phyloP scores from a whole-genome alignment of 30 jellyfish, hydroid and myxozoan species.

The Nemopilema nomurai region DNA sequence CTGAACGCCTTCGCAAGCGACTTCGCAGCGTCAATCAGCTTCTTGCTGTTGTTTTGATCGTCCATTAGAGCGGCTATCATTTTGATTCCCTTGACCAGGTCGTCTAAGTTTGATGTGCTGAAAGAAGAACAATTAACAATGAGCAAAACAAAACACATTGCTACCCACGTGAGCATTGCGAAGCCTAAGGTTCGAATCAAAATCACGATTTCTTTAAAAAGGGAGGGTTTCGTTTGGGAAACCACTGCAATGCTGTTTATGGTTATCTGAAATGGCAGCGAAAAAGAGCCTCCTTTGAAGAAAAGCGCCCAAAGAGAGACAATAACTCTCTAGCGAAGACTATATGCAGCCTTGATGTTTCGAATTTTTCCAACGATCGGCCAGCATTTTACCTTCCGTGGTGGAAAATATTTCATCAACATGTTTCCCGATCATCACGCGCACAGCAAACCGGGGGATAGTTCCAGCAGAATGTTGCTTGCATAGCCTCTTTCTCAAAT shows the following conservation, averaged over 20 bases:
- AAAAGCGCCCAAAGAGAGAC: too few relatives aligned
- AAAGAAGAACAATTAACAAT: not conserved
- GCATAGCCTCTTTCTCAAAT: not conserved
- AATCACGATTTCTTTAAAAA: too few relatives aligned
- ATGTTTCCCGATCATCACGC: not conserved
- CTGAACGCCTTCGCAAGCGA: slow-evolving; percentile 78
- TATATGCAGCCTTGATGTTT: too few relatives aligned
- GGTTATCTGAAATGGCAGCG: too few relatives aligned
- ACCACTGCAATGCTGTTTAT: too few relatives aligned
- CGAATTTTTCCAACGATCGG: not conserved
- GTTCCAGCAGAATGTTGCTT: not conserved
- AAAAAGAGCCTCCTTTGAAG: too few relatives aligned
- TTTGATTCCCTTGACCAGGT: slow-evolving; percentile 78
- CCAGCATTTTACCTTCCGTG: not conserved
- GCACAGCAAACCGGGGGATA: not conserved
- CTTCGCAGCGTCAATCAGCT: slow-evolving; percentile 80
- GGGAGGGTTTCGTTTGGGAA: too few relatives aligned
- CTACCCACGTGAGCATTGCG: too few relatives aligned
- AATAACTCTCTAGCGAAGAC: too few relatives aligned
- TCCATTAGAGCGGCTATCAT: slow-evolving; percentile 92
- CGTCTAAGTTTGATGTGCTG: slow-evolving; percentile 87
- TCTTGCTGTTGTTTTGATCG: slow-evolving; percentile 66
- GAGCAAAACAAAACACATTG: not conserved
- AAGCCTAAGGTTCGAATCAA: too few relatives aligned
- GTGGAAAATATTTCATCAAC: not conserved